A percentile compares a stretch with the other conserved stretches of the same genome.
Conservation (phyloP, 1,140 invertebrate species). For the Zaprionus gabonicus region DNA sequence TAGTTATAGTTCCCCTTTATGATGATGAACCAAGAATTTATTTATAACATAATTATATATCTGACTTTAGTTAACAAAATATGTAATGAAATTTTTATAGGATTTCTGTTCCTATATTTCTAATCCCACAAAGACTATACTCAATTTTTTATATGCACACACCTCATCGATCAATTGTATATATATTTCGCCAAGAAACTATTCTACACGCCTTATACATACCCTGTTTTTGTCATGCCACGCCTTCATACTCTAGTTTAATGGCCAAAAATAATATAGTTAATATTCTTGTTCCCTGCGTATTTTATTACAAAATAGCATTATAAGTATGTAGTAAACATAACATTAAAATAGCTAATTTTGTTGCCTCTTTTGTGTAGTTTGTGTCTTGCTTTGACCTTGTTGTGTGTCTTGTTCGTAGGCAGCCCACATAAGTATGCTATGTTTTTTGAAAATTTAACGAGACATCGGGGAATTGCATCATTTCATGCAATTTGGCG, state of each 20-base stretch:
- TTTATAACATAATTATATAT: too few relatives aligned
- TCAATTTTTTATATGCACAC: too few relatives aligned
- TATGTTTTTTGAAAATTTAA: slow-evolving; percentile 70
- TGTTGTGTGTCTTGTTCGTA: not conserved
- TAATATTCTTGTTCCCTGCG: not conserved
- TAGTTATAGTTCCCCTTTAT: too few relatives aligned
- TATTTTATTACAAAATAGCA: slow-evolving; percentile 1
- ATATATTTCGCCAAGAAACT: not conserved
- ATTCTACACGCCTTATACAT: not conserved
- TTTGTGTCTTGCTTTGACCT: not conserved
- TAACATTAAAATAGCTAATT: not conserved
- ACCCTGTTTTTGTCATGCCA: not conserved
- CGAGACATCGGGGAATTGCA: slow-evolving; percentile 74
- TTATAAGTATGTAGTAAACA: not conserved
- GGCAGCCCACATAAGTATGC: slow-evolving; percentile 28
- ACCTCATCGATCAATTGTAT: too few relatives aligned
- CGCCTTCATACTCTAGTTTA: not conserved
- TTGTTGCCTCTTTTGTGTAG: slow-evolving; percentile 19
- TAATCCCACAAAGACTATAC: too few relatives aligned
- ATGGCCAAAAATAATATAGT: not conserved
- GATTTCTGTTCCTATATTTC: too few relatives aligned
- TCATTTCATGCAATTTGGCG: slow-evolving; percentile 66
- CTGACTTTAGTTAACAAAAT: too few relatives aligned
- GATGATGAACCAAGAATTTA: too few relatives aligned
- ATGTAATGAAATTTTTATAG: too few relatives aligned